phyloP scores from a whole-genome alignment of 2,797 vertebrate genomes.

The Serranus cabrilla region DNA sequence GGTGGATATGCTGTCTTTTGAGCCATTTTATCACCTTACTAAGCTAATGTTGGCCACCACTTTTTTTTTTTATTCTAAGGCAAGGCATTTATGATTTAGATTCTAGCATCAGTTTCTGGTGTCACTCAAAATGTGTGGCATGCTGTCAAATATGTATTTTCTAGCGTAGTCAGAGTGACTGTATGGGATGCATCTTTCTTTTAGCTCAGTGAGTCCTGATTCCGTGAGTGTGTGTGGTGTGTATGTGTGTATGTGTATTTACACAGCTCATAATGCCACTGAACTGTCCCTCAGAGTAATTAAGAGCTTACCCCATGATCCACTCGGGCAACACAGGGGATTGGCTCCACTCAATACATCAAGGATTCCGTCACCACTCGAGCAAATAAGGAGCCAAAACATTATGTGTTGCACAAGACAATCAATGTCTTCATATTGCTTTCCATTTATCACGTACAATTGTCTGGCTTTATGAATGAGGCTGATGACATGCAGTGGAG shows the following conservation, averaged over 20 bases:
- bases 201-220: conserved; percentile 12
- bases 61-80: not conserved
- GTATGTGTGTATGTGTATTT: conserved; percentile 55
- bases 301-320: conserved; percentile 80
- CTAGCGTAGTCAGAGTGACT: conserved; percentile 3
- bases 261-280: conserved; percentile 63
- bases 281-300: conserved; percentile 78
- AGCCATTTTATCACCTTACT: not conserved
- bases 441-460: conserved; percentile 32
- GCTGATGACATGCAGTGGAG: conserved; percentile 1
- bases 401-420: conserved; percentile 16
- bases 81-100: not conserved
- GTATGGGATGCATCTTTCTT: conserved; percentile 19
- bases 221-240: conserved; percentile 23
- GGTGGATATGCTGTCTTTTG: not conserved
- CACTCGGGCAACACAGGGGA: conserved; percentile 61
- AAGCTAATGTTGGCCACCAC: not conserved
- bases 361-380: conserved; percentile 50
- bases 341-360: conserved; percentile 63
- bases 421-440: conserved; percentile 49
- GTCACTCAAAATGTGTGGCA: conserved; percentile 10
- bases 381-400: conserved; percentile 54
- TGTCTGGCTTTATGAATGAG: conserved; percentile 18
- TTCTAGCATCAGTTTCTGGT: not conserved
- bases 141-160: conserved; percentile 12